Percentiles rank a stretch among this genome's conserved stretches.
These are phyloP conservation scores for Acanthococcus lagerstroemiae DNA, from an alignment of 2,888 invertebrate genomes.

Conservation along the genomic window DNA sequence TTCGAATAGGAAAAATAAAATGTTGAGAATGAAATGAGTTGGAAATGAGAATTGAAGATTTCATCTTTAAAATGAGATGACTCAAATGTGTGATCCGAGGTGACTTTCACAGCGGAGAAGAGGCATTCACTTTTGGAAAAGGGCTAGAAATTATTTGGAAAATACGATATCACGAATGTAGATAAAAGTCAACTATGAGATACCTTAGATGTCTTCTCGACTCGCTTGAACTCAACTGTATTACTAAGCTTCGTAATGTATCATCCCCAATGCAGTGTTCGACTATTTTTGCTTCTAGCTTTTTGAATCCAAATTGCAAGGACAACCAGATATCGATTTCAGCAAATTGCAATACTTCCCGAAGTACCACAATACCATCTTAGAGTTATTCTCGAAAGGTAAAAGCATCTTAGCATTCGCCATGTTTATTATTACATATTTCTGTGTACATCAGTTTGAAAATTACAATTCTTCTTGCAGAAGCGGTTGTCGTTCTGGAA, in stretches of 20 bases:
- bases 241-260: not conserved
- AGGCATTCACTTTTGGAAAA: too few relatives aligned
- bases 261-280: not conserved
- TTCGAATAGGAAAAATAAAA: not conserved
- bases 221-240: too few relatives aligned
- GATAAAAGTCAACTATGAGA: too few relatives aligned
- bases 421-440: not conserved
- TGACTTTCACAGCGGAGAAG: not conserved
- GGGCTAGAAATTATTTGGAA: too few relatives aligned
- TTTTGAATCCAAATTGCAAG: not conserved
- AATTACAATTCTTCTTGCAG: too few relatives aligned
- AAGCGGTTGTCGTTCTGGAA: not conserved
- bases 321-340: not conserved
- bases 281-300: not conserved
- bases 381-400: slow-evolving; percentile 13
- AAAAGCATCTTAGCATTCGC: not conserved
- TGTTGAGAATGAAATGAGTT: not conserved
- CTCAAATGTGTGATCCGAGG: not conserved
- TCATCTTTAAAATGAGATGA: not conserved
- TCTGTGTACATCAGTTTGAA: not conserved
- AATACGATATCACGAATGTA: too few relatives aligned
- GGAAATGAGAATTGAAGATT: not conserved
- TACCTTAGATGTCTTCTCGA: too few relatives aligned
- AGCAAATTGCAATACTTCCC: not conserved
- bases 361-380: not conserved